Base-by-base conservation (phyloP, 2,888 invertebrate species). In the Drosophila algonquin region DNA sequence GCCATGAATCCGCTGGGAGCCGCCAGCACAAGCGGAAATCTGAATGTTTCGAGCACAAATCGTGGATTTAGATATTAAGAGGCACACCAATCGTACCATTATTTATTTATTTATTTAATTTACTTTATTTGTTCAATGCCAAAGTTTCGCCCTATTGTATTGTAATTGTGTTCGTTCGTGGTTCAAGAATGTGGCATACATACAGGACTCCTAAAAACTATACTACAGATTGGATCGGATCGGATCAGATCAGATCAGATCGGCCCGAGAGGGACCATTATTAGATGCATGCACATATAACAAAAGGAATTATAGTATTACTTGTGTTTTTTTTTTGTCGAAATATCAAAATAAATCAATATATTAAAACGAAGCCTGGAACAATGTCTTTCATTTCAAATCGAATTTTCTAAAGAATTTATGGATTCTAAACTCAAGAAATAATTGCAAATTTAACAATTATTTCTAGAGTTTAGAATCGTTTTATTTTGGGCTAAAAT, bases 11-110 rank as follows among this genome's bases (percentile, higher is more conserved):
- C 93, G 75, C 93, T 94, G 80, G 96, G 96, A 65, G 93, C 94
- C 55, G 94, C 94, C 61, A 94, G 93, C 86, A 95, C 96, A 52
- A 94, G 94, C 53, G 94, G 95, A 76, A 93, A 93, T 79, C 93
- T 95, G 79, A 93, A 94, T 90, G 95, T 95, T 87, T 94, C 95
- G 94, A 95, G 94, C 94, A 95, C 95, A 93, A 94, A 94, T 92
- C 93, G 94, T 87, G 93, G 93, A 83, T 77, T 83, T 80, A 82
- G 88, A 89, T 87, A 89, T 60, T 89, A 89, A 79, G 74, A 47
- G 30, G 21, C 21, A 32, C 60, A 32, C 50, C 46, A 40, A 61
- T 50, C 57, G 54, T 60, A 61, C 64, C 59, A 45, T 35, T 76
- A 82, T 69, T 71, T 80, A 54, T 84, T 79, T 73, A 63, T 69